phyloP scores from a whole-genome alignment of 2,888 invertebrate species.

The Agrilus mali region DNA sequence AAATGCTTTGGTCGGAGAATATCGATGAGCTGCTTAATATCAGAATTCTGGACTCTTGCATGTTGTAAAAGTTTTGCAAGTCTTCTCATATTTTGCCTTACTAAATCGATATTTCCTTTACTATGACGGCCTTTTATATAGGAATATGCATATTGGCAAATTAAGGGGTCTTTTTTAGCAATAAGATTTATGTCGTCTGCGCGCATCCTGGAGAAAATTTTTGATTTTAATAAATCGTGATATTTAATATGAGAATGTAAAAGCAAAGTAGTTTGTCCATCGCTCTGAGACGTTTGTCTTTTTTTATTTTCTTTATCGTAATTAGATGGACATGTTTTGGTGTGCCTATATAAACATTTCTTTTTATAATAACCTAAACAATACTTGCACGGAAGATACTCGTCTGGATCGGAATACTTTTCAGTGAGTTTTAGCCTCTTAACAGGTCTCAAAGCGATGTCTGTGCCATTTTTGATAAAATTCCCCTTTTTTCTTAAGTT shows the following conservation, averaged over 20 bases:
- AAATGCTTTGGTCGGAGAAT: slow-evolving; percentile 12
- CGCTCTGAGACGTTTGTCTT: slow-evolving; percentile 9
- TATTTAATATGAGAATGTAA: slow-evolving; percentile 7
- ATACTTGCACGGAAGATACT: slow-evolving; percentile 7
- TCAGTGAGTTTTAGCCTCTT: slow-evolving; percentile 4
- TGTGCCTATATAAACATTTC: slow-evolving; percentile 6
- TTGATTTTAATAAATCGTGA: slow-evolving; percentile 9
- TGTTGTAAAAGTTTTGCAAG: slow-evolving; percentile 12
- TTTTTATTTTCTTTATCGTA: slow-evolving; percentile 3
- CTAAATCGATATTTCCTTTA: slow-evolving; percentile 15
- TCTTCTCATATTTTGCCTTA: slow-evolving; percentile 11
- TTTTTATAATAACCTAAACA: slow-evolving; percentile 10
- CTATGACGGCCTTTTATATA: slow-evolving; percentile 13
- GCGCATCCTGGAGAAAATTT: slow-evolving; percentile 12
- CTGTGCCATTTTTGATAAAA: slow-evolving; percentile 7
- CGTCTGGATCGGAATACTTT: background rate
- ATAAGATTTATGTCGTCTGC: slow-evolving; percentile 9
- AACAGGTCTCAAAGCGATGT: slow-evolving; percentile 6
- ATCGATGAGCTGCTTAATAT: slow-evolving; percentile 13
- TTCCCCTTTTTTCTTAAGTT: slow-evolving; percentile 8
- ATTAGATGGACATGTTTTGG: slow-evolving; percentile 7
- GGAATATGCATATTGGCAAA: slow-evolving; percentile 13
- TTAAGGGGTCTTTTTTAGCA: slow-evolving; percentile 11
- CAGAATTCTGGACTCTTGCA: slow-evolving; percentile 4
- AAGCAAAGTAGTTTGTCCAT: slow-evolving; percentile 11